Base-by-base conservation (phyloP, 2,888 invertebrate species). In the Phalangium opilio region DNA sequence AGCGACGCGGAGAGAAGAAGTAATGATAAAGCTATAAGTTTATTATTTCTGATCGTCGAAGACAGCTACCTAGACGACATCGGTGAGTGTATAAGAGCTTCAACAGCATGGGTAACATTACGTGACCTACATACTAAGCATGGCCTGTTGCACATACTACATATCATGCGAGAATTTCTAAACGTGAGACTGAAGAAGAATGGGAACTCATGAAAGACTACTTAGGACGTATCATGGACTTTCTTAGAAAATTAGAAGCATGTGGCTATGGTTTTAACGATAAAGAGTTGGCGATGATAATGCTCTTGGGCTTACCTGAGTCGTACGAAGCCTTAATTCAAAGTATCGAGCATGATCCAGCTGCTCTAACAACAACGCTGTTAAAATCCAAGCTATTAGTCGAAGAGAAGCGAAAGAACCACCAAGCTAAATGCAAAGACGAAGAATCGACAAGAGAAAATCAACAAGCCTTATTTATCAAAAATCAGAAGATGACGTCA, bases 11-110 rank as follows among this genome's bases (percentile, higher is more conserved):
- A 43, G 35, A 40, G 33, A 38, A 42, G 10, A n/a, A 20, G 15
- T 2, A 35, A 38, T 32, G 35, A 45, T 14, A 34, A 45, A 41
- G 41, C 47, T 4, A 8, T 41, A n/a, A 36, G 38, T 7, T 14
- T 47, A 8, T 2, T 36, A 27, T 47, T 47, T 18, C 21, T 47
- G 7, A 18, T 38, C 15, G 36, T 47, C 2, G 43, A 47, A 21
- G 43, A 43, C 32, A 41, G 15, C 7, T 47, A 21, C 17, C 40
- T 47, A 17, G 43, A 47, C 27, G 47, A 48, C 20, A 43, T 48
- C 19, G 47, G 20, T 2, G 43, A 48, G 14, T 43, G 43, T 38
- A 12, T n/a, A 12, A 27, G 39, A 20, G 47, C 43, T 12, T 33
- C 12, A 40, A 33, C 40, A 19, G 47, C 39, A 1, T 48, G 47